Percentiles rank a stretch among this genome's conserved stretches.
These are phyloP conservation scores for Saturnia japonica DNA, from an alignment of 2,888 invertebrate species.

Conservation along the genomic window DNA sequence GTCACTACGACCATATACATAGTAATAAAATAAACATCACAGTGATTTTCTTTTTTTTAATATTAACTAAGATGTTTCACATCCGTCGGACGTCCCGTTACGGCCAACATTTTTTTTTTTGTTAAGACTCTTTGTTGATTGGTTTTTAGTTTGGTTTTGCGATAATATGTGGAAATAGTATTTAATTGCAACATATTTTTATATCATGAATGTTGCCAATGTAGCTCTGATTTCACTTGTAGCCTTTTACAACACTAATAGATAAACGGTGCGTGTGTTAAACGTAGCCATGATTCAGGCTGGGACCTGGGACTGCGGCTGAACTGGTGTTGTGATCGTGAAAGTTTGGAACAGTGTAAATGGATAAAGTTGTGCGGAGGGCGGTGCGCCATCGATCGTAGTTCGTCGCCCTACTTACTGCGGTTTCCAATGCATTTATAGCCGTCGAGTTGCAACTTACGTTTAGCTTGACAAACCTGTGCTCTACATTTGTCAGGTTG, in stretches of 20 bases:
- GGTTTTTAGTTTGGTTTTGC: too few relatives aligned
- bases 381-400: constrained; percentile 76
- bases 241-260: background rate
- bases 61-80: too few relatives aligned
- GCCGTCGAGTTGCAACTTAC: constrained; percentile 58
- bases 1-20: too few relatives aligned
- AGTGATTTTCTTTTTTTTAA: too few relatives aligned
- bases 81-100: too few relatives aligned
- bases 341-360: constrained; percentile 76
- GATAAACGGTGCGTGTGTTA: constrained; percentile 6
- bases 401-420: constrained; percentile 81
- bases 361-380: constrained; percentile 77
- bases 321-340: constrained; percentile 63
- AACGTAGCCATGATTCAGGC: constrained; percentile 3
- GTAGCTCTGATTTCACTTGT: background rate
- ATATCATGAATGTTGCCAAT: too few relatives aligned
- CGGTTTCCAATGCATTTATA: constrained; percentile 71
- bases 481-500: constrained; percentile 6
- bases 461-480: constrained; percentile 46
- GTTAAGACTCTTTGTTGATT: too few relatives aligned
- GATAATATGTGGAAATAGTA: background rate
- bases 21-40: too few relatives aligned
- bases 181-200: too few relatives aligned
- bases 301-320: constrained; percentile 24
- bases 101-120: too few relatives aligned